Percentiles rank a stretch among this genome's conserved stretches.
These are phyloP conservation scores for Heterohyrax brucei DNA, from an alignment of 2,797 vertebrate species.

Conservation along the genomic window DNA sequence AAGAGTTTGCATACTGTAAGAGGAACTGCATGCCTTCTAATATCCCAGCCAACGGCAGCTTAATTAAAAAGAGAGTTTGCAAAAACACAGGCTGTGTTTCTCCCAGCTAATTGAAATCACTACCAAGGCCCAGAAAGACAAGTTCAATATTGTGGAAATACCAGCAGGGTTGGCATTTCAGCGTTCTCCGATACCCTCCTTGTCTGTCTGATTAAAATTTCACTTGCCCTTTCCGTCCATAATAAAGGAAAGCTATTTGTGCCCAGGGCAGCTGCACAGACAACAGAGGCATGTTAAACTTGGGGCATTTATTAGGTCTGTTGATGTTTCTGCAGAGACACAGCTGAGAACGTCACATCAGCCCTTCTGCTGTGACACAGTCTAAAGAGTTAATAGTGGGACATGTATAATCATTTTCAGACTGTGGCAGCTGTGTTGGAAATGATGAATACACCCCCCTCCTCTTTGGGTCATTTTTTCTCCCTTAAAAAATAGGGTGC, in stretches of 20 bases:
- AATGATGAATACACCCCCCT: conserved; percentile 22
- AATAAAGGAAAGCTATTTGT: conserved; percentile 87
- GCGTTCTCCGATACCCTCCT: conserved; percentile 74
- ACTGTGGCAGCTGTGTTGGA: conserved; percentile 67
- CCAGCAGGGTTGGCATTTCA: conserved; percentile 79
- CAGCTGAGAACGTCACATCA: not conserved
- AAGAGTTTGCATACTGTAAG: conserved; percentile 74
- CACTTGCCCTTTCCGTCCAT: conserved; percentile 85
- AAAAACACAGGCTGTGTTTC: conserved; percentile 71
- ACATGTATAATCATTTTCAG: conserved; percentile 70
- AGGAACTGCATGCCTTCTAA: conserved; percentile 54
- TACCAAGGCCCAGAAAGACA: conserved; percentile 70
- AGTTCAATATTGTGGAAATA: conserved; percentile 79
- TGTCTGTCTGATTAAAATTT: conserved; percentile 88
- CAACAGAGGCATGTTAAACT: conserved; percentile 79
- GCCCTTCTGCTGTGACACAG: conserved; percentile 46
- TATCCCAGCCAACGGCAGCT: conserved; percentile 60
- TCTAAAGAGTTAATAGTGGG: conserved; percentile 84
- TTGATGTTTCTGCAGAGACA: not conserved
- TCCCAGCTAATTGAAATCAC: conserved; percentile 84
- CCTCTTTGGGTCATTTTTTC: not conserved
- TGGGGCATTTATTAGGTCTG: conserved; percentile 78
- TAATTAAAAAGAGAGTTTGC: conserved; percentile 83
- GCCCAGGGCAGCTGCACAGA: conserved; percentile 83
- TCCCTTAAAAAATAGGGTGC: not conserved